Evolutionary conservation across 2,888 invertebrate species (phyloP).

Genomic region (Scaptomyza cyrtandrae): DNA sequence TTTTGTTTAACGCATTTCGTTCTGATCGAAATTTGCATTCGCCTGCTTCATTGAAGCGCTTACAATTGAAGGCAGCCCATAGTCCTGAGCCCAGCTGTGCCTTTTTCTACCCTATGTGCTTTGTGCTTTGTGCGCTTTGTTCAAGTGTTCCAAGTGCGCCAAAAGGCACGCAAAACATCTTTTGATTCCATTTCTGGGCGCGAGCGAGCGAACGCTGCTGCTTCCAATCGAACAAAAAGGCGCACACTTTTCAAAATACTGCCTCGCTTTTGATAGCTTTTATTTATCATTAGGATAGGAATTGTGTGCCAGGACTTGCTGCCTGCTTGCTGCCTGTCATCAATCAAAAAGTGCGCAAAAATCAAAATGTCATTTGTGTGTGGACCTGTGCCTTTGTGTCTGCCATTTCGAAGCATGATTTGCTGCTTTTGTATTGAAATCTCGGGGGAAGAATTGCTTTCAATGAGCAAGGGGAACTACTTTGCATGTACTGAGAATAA

Average conservation of each 20-base stretch:
- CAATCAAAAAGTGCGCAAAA: slow-evolving; percentile 82
- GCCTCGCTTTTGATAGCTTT: slow-evolving; percentile 69
- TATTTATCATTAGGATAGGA: slow-evolving; percentile 66
- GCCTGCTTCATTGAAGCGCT: slow-evolving; percentile 68
- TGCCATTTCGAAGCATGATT: slow-evolving; percentile 49
- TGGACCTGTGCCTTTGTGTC: slow-evolving; percentile 24
- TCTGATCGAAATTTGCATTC: slow-evolving; percentile 72
- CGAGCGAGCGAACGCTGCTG: slow-evolving; percentile 15
- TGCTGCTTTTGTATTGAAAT: slow-evolving; percentile 39
- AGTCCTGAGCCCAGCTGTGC: slow-evolving; percentile 69
- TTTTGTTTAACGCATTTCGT: slow-evolving; percentile 65
- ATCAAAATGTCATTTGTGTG: slow-evolving; percentile 75
- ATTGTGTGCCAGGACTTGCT: slow-evolving; percentile 34
- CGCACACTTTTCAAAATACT: slow-evolving; percentile 66
- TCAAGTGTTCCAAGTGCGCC: slow-evolving; percentile 60
- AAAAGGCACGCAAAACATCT: slow-evolving; percentile 77
- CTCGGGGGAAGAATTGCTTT: slow-evolving; percentile 40
- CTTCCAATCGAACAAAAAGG: slow-evolving; percentile 61
- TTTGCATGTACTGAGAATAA: background rate
- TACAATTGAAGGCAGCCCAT: slow-evolving; percentile 65
- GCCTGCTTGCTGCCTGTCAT: slow-evolving; percentile 60
- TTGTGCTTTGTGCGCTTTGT: slow-evolving; percentile 64
- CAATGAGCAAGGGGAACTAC: slow-evolving; percentile 7
- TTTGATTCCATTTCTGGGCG: slow-evolving; percentile 60
- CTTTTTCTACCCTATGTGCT: slow-evolving; percentile 47